Conservation (phyloP, 2,797 vertebrate species). For the Cossypha polioptera region DNA sequence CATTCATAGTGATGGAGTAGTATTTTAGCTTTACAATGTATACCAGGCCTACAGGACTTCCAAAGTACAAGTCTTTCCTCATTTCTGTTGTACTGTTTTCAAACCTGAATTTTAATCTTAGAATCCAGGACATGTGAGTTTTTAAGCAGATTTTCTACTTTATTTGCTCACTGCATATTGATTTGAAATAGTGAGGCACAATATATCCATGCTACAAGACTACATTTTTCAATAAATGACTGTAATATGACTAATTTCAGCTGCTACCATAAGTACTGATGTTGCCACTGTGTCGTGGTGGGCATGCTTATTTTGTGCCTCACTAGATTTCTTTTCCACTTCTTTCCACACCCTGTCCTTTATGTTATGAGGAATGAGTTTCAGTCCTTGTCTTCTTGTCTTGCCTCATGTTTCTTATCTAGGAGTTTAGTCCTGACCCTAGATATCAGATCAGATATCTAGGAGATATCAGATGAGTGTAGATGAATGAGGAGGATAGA, state of each 20-base stretch:
- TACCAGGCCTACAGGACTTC: neutral
- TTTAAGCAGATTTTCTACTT: neutral
- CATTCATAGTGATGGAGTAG: neutral
- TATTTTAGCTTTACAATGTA: neutral
- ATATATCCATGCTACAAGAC: neutral
- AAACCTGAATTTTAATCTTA: neutral
- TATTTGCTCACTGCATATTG: neutral
- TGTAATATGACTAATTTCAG: neutral
- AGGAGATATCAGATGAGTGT: neutral
- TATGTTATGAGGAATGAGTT: neutral
- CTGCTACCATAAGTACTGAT: neutral
- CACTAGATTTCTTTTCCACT: neutral
- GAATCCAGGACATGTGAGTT: neutral
- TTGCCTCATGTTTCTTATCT: neutral
- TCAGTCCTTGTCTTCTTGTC: neutral
- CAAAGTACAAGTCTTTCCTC: neutral
- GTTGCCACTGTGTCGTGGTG: neutral
- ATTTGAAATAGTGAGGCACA: neutral
- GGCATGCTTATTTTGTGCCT: neutral
- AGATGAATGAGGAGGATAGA: neutral
- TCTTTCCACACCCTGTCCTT: neutral
- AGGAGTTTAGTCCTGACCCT: neutral
- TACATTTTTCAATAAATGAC: neutral
- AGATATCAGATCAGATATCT: neutral
- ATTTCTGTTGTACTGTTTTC: neutral